Evolutionary conservation across 92 coral and sea anemone species (phyloP).

Genomic region (Porites divaricata): DNA sequence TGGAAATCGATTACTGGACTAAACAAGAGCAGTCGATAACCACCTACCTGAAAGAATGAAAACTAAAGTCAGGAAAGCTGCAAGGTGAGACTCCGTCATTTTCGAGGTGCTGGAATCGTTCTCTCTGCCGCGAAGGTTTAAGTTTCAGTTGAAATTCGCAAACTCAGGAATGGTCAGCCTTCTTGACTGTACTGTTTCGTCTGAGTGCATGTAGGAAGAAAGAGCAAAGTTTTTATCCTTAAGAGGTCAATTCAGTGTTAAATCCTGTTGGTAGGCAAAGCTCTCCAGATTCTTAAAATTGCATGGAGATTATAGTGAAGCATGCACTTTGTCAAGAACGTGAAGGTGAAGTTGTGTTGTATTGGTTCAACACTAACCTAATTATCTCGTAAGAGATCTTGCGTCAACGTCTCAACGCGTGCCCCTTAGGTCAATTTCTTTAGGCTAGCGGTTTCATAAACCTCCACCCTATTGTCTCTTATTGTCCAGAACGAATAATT

Average conservation of each 20-base stretch:
- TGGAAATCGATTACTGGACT: background rate
- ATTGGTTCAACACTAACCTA: slow-evolving; percentile 66
- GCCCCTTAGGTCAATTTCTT: slow-evolving; percentile 66
- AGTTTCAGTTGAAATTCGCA: slow-evolving; percentile 24
- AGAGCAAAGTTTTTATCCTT: slow-evolving; percentile 20
- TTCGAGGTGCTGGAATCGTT: slow-evolving; percentile 39
- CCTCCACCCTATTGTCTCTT: slow-evolving; percentile 35
- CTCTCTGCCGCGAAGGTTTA: background rate
- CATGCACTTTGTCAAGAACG: slow-evolving; percentile 64
- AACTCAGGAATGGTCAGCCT: background rate
- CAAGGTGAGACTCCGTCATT: slow-evolving; percentile 16
- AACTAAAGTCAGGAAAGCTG: slow-evolving; percentile 18
- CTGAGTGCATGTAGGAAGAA: slow-evolving; percentile 15
- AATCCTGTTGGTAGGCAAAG: slow-evolving; percentile 31
- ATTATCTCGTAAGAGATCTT: slow-evolving; percentile 79
- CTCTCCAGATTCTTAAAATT: slow-evolving; percentile 51
- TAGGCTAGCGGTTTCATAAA: slow-evolving; percentile 23
- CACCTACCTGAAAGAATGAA: slow-evolving; percentile 65
- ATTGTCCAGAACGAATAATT: slow-evolving; percentile 36
- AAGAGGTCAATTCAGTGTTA: slow-evolving; percentile 47
- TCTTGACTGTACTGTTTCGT: background rate
- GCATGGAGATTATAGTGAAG: slow-evolving; percentile 49
- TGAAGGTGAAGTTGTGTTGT: slow-evolving; percentile 50
- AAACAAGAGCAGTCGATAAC: background rate
- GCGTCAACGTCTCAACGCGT: slow-evolving; percentile 71